Evolutionary conservation across 2,113 vertebrate species (phyloP).

Genomic region (Trichechus manatus): DNA sequence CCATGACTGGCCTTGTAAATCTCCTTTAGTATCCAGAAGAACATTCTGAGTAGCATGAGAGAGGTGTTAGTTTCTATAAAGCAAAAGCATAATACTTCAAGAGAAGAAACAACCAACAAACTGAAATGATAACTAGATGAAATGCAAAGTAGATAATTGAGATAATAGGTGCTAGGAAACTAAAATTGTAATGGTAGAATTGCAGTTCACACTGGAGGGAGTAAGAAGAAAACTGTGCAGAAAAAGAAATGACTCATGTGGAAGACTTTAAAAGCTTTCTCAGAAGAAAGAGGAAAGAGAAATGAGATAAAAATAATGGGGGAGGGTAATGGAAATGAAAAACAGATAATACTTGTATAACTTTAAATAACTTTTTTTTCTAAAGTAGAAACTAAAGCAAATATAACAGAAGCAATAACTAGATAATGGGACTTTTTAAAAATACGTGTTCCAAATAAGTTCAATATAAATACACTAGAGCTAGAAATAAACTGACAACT

Average conservation of each 20-base stretch:
- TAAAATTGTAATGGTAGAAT: neutral
- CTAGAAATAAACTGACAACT: too few relatives aligned
- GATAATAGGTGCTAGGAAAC: neutral
- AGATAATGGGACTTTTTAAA: too few relatives aligned
- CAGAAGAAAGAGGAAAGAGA: neutral
- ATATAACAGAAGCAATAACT: too few relatives aligned
- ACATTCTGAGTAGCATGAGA: neutral
- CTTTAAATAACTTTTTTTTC: too few relatives aligned
- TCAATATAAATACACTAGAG: too few relatives aligned
- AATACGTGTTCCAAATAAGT: too few relatives aligned
- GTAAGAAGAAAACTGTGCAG: neutral
- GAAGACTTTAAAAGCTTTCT: constrained; percentile 20
- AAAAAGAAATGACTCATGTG: neutral
- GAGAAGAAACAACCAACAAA: neutral
- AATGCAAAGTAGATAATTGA: neutral
- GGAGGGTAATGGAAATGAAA: neutral
- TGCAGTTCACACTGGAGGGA: neutral
- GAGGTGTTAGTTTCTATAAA: neutral
- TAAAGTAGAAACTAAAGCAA: too few relatives aligned
- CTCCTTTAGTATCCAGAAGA: neutral
- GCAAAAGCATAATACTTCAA: neutral
- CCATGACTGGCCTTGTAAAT: neutral
- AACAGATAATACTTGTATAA: neutral
- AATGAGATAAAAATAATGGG: neutral
- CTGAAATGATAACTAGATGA: neutral